A percentile compares a stretch with the other conserved stretches of the same genome.
These are phyloP conservation scores for Torymus aiolomorphi DNA, from an alignment of 2,888 invertebrate species.

Conservation along the genomic window DNA sequence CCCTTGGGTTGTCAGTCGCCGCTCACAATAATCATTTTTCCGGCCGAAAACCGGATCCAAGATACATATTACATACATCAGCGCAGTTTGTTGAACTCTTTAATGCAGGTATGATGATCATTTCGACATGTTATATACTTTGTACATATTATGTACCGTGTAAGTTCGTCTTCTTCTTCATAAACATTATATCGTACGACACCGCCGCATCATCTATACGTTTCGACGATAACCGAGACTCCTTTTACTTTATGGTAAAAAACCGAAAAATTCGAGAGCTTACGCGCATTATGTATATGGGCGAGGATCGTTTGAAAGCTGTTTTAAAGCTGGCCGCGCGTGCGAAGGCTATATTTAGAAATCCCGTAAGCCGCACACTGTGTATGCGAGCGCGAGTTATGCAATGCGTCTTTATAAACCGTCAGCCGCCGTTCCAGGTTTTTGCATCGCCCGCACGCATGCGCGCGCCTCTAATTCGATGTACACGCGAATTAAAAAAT, in stretches of 20 bases:
- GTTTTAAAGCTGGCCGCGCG: constrained; percentile 40
- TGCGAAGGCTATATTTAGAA: constrained; percentile 54
- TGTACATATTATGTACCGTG: constrained; percentile 20
- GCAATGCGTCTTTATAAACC: constrained; percentile 52
- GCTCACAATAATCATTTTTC: no score
- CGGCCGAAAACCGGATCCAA: no score
- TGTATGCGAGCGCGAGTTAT: constrained; percentile 29
- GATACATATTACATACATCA: no score
- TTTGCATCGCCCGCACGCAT: constrained; percentile 22
- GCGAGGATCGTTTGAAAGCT: constrained; percentile 48
- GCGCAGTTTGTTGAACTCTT: constrained; percentile 43
- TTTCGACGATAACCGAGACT: no score
- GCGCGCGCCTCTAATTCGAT: constrained; percentile 40
- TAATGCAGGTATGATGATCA: constrained; percentile 24
- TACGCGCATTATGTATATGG: no score
- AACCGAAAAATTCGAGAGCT: no score
- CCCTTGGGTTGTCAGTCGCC: constrained; percentile 42
- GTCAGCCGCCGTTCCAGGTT: constrained; percentile 49
- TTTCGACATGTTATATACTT: constrained; percentile 51
- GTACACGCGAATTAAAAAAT: constrained; percentile 27
- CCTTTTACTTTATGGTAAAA: no score
- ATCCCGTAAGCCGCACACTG: constrained; percentile 35
- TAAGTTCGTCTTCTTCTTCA: no score
- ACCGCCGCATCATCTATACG: no score
- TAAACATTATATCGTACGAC: no score